Evolutionary conservation across 1,140 invertebrate species (phyloP).

Genomic region (Caenorhabditis briggsae): DNA sequence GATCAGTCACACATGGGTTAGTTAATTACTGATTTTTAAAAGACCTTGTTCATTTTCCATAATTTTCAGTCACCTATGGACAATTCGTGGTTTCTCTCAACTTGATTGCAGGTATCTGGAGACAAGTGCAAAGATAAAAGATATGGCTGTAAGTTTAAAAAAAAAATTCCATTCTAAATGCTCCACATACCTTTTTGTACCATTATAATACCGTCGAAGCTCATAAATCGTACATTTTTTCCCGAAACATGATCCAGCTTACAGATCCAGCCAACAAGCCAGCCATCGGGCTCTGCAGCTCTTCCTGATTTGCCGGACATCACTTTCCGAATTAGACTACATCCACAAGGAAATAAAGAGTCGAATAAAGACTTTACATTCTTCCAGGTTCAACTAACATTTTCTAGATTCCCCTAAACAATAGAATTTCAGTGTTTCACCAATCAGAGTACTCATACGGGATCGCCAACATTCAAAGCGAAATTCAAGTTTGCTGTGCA

Average conservation of each 20-base stretch:
- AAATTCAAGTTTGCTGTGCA: conserved; percentile 73
- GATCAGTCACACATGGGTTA: conserved; percentile 69
- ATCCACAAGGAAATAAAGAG: conserved; percentile 78
- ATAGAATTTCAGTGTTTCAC: conserved; percentile 64
- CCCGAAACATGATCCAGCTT: not conserved
- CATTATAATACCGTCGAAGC: too few relatives aligned
- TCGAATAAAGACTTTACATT: conserved; percentile 78
- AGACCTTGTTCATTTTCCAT: not conserved
- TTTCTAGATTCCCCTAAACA: not conserved
- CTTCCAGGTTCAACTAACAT: conserved; percentile 71
- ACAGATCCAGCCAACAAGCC: conserved; percentile 24
- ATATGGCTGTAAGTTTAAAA: conserved; percentile 66
- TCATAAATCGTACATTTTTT: not conserved
- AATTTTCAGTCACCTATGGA: conserved; percentile 74
- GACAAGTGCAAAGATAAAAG: conserved; percentile 73
- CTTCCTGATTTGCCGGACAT: conserved; percentile 56
- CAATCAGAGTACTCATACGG: conserved; percentile 61
- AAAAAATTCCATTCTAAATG: not conserved
- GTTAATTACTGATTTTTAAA: not conserved
- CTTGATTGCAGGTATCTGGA: conserved; percentile 77
- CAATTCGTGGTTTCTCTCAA: conserved; percentile 75
- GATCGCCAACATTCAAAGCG: conserved; percentile 71
- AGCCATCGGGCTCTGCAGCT: conserved; percentile 38
- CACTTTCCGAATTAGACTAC: conserved; percentile 74
- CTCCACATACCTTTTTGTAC: too few relatives aligned